These are phyloP conservation scores for Cremastinae sp. DNA, from an alignment of 2,888 invertebrate species.

Conservation along the genomic window DNA sequence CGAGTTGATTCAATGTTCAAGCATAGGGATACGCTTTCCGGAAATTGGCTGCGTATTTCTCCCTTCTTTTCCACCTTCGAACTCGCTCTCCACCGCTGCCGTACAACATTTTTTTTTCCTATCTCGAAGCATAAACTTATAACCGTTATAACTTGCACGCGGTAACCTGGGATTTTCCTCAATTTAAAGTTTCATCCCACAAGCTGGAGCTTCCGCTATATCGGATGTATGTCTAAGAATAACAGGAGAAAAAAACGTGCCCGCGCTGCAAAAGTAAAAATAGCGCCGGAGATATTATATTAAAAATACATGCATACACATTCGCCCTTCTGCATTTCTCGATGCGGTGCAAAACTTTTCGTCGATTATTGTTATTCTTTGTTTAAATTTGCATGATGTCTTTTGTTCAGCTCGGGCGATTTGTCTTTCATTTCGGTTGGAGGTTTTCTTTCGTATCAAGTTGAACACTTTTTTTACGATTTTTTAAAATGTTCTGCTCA, in stretches of 20 bases:
- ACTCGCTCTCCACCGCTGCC: neutral
- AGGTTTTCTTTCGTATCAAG: no score
- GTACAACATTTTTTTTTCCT: neutral
- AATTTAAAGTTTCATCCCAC: conserved; percentile 50
- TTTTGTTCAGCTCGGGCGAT: no score
- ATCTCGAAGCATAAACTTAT: conserved; percentile 42
- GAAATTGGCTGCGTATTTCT: conserved; percentile 28
- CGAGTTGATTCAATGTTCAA: conserved; percentile 46
- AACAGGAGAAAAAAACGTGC: neutral
- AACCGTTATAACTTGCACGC: conserved; percentile 47
- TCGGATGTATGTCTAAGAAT: conserved; percentile 16
- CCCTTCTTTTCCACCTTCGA: neutral
- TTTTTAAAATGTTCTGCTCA: no score
- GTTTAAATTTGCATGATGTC: no score
- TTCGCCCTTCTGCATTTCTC: no score
- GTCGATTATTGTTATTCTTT: no score
- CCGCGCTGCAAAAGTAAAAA: neutral
- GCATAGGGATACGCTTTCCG: conserved; percentile 42
- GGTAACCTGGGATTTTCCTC: conserved; percentile 51
- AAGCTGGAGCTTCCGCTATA: conserved; percentile 1
- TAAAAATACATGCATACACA: neutral
- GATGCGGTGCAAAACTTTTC: no score
- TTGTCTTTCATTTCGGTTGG: no score
- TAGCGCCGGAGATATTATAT: conserved; percentile 7
- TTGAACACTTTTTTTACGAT: no score